Evolutionary conservation across 2,113 vertebrate genomes (phyloP).

Genomic region (Brachyhypopomus gauderio): DNA sequence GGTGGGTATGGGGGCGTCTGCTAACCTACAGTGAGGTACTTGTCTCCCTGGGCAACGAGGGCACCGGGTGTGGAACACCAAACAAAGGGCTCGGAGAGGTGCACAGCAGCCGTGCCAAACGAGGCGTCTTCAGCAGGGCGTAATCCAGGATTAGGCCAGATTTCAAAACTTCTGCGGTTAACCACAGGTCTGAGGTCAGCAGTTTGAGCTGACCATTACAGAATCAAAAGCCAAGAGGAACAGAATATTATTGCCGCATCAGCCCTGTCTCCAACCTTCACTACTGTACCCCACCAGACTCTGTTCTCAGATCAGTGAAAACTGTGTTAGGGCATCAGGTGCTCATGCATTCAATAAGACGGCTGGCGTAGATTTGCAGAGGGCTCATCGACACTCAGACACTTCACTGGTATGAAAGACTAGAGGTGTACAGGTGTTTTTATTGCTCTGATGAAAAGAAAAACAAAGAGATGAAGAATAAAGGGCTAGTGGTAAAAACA

Average conservation of each 20-base stretch:
- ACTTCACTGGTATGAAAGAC: too few species aligned
- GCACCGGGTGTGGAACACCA: conserved; percentile 18
- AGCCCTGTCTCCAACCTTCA: too few species aligned
- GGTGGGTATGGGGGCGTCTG: neutral
- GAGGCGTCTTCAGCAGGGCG: neutral
- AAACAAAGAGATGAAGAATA: neutral
- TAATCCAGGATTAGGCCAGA: conserved; percentile 12
- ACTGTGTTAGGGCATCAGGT: neutral
- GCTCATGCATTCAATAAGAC: neutral
- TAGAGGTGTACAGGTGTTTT: too few species aligned
- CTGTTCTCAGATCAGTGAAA: too few species aligned
- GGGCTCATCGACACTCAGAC: too few species aligned
- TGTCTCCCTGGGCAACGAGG: neutral
- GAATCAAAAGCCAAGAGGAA: neutral
- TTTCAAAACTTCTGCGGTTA: neutral
- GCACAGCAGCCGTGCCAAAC: neutral
- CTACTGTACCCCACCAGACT: too few species aligned
- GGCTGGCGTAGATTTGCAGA: neutral
- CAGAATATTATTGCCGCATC: neutral
- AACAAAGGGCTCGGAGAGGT: neutral
- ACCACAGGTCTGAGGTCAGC: neutral
- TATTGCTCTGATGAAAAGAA: neutral
- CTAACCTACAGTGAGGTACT: conserved; percentile 25
- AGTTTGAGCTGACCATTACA: neutral
- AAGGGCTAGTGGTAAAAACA: neutral